Percentiles rank a stretch among this genome's conserved stretches.
These are phyloP conservation scores for Temnopleurus reevesii DNA, from an alignment of 53 echinoderm and acorn worm species.

Conservation along the genomic window DNA sequence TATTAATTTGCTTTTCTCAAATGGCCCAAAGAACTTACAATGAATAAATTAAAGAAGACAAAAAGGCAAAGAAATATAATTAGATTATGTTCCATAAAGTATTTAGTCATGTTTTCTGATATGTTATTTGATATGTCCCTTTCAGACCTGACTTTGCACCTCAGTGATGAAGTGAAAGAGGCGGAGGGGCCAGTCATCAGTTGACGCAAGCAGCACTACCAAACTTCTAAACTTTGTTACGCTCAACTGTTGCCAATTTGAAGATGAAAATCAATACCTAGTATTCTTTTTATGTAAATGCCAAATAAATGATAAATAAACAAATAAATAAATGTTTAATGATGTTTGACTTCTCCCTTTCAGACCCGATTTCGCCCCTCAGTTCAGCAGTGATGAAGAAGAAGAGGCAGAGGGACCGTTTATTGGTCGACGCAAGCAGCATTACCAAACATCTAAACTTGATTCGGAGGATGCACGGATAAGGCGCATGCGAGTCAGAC, in stretches of 20 bases:
- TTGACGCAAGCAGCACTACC: constrained; percentile 25
- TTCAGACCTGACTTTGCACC: constrained; percentile 12
- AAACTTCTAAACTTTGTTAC: neutral
- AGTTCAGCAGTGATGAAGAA: constrained; percentile 90
- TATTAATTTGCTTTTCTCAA: too few species aligned
- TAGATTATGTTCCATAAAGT: too few species aligned
- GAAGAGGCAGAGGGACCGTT: constrained; percentile 63
- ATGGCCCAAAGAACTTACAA: too few species aligned
- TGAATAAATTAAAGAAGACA: too few species aligned
- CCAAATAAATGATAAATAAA: too few species aligned
- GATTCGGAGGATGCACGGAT: constrained; percentile 82
- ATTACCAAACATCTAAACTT: constrained; percentile 1
- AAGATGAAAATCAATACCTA: too few species aligned
- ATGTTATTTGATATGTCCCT: too few species aligned
- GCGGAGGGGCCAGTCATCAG: constrained; percentile 57
- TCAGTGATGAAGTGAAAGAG: constrained; percentile 77
- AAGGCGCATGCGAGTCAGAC: constrained; percentile 73
- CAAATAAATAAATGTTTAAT: too few species aligned
- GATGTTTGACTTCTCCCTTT: neutral
- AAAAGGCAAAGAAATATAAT: too few species aligned
- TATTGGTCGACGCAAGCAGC: constrained; percentile 41
- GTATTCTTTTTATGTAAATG: too few species aligned
- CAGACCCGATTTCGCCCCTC: constrained; percentile 95
- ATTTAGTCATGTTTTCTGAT: too few species aligned
- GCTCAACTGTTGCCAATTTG: too few species aligned